phyloP scores from a whole-genome alignment of 2,797 vertebrate species.

The Enteromius anoplus region DNA sequence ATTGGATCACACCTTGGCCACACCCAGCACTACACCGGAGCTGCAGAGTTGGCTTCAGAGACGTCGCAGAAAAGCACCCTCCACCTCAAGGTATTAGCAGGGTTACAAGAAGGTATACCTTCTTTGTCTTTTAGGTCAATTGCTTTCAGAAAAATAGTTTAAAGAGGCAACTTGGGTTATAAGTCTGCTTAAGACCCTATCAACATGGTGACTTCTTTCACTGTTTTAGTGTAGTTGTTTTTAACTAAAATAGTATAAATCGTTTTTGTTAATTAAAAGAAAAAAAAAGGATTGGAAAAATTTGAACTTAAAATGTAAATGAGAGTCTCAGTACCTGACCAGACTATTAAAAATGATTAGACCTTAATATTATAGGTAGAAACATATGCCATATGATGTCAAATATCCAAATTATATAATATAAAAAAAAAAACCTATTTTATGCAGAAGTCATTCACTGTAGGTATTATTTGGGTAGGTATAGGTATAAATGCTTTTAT shows the following conservation, averaged over 20 bases:
- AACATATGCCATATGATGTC: background rate
- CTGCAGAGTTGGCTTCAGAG: conserved; percentile 87
- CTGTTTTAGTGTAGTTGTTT: background rate
- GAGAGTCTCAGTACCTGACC: background rate
- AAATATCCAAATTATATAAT: background rate
- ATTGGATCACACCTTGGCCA: conserved; percentile 90
- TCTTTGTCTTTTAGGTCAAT: background rate
- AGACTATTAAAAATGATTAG: conserved; percentile 19
- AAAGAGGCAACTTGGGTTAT: background rate
- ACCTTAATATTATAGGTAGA: background rate
- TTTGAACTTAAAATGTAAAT: background rate
- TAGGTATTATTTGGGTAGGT: background rate
- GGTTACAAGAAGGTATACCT: background rate
- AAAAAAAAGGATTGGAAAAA: background rate
- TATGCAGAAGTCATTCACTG: background rate
- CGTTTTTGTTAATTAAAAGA: background rate
- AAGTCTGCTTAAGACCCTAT: background rate
- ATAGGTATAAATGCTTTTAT: background rate
- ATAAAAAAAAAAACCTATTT: background rate
- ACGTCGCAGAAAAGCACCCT: conserved; percentile 76
- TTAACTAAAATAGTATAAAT: background rate
- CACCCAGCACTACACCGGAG: conserved; percentile 89
- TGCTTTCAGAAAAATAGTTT: background rate
- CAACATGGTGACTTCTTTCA: background rate
- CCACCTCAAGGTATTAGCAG: conserved; percentile 74